Percentiles rank a stretch among this genome's conserved stretches.
Conservation (phyloP, 2,888 invertebrate genomes). For the Pachydiplax longipennis region DNA sequence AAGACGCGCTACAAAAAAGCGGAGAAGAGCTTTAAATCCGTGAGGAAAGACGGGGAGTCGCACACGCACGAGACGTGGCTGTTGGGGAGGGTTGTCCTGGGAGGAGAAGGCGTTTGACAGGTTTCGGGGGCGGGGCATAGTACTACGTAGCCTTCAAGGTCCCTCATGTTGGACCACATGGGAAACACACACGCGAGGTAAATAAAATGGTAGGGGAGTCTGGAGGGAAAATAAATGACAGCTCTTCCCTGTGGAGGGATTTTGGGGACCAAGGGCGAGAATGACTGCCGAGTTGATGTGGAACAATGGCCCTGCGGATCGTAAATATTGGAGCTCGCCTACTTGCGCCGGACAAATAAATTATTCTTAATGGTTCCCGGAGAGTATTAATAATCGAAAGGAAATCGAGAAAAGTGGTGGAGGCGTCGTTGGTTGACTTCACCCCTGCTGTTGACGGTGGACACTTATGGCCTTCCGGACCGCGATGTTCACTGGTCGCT, state of each 20-base stretch:
- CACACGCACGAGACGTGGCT: background rate
- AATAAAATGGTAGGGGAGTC: background rate
- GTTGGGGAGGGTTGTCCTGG: no score
- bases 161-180: background rate
- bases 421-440: no score
- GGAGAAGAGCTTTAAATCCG: background rate
- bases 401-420: background rate
- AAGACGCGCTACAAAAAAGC: no score
- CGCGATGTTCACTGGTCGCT: no score
- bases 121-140: background rate
- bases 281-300: background rate
- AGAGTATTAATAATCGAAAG: background rate
- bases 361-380: background rate
- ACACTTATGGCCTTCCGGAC: no score
- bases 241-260: background rate
- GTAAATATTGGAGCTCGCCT: background rate
- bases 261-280: background rate
- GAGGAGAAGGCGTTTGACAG: background rate
- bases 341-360: background rate
- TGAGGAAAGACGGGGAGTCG: background rate
- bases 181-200: background rate
- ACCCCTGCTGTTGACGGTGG: no score
- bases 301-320: background rate
- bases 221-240: constrained; percentile 15
- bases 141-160: background rate